These are phyloP conservation scores for Corvus cornix DNA, from an alignment of 2,113 vertebrate species.

Conservation along the genomic window DNA sequence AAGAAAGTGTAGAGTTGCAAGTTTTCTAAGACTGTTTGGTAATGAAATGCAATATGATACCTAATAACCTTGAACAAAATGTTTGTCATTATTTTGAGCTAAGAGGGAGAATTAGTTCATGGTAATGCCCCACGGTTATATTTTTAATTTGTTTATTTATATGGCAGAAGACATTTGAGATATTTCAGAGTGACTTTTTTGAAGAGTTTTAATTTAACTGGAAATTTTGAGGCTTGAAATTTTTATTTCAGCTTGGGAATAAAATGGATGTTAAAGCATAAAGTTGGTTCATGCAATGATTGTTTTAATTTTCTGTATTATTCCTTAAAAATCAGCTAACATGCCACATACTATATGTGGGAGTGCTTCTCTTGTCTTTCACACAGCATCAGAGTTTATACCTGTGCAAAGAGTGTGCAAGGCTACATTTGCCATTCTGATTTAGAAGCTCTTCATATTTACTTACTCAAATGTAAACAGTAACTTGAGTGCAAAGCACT, in stretches of 20 bases:
- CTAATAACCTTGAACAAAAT: neutral
- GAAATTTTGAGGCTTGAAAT: neutral
- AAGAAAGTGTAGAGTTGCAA: neutral
- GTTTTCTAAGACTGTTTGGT: neutral
- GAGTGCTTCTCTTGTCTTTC: neutral
- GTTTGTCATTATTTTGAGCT: neutral
- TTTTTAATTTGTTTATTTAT: neutral
- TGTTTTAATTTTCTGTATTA: neutral
- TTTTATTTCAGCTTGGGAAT: neutral
- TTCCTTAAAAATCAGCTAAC: neutral
- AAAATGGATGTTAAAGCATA: neutral
- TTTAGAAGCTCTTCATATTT: conserved; percentile 29
- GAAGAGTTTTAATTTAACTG: neutral
- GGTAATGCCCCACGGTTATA: neutral
- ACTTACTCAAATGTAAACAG: conserved; percentile 45
- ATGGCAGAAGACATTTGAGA: neutral
- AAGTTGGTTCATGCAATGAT: neutral
- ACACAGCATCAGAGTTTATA: neutral
- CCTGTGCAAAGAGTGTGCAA: neutral
- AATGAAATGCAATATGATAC: neutral
- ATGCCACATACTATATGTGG: neutral
- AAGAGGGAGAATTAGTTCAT: neutral
- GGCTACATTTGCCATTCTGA: neutral
- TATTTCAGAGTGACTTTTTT: neutral
- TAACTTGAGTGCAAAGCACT: neutral